Base-by-base conservation (phyloP, 1,140 invertebrate genomes). In the Pseudomyrmex cubaensis region DNA sequence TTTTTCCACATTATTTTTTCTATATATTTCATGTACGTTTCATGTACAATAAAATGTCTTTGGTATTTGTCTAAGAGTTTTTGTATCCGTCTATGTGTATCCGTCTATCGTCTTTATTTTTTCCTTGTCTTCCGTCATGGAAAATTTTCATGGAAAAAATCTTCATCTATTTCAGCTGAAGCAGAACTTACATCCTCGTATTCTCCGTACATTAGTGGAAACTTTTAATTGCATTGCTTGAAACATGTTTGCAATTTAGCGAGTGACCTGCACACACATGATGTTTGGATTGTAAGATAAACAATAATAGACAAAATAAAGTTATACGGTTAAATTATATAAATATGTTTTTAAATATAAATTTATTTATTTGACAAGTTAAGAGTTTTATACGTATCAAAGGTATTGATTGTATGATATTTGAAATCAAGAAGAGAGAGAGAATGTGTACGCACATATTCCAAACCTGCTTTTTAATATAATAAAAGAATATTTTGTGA, bases 221-320 rank as follows among this genome's bases (percentile, higher is more conserved):
- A 88, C 80, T 88, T 88, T 86, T 86, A 88, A 88, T 88, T 88
- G 82, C 70, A 86, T 88, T 72, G 70, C 86, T 84, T 52, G 35
- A 75, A 72, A 63, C 57, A 50, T 20, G 25, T 86, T 84, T 25
- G 54, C 52, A 82, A 84, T 80, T 83, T 75, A 66, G 56, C 64
- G 35, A 52, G 35, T 22, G 63, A 78, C 15, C 44, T 8, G n/a
- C 20, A 20, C 25, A 13, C 25, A 12, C 57, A 15, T 22, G 48
- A 46, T 52, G 20, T 74, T n/a, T 12, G 20, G 35, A 35, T 50
- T 3, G 70, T 13, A 57, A 59, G 7, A 46, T 78, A 78, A 57
- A 70, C 44, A 61, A 70, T 10, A 15, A 56, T 1, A 66, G 48
- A n/a, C 1, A 25, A 8, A 25, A 8, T 7, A 69, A 69, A 22